Conservation (phyloP, 2,888 invertebrate genomes). For the Timema cristinae region DNA sequence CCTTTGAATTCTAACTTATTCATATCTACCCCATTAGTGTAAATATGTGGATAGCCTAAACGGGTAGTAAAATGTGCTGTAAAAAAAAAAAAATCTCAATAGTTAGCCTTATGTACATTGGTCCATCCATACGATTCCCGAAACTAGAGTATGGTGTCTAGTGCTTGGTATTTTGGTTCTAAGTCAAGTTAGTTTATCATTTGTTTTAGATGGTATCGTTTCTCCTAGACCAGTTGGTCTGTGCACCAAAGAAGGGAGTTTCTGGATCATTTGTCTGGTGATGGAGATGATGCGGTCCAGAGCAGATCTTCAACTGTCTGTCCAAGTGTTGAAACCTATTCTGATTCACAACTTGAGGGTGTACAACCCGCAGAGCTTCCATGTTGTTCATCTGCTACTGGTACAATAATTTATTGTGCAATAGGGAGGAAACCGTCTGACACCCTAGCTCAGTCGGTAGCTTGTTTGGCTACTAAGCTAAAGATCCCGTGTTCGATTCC, state of each 20-base stretch:
- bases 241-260: slow-evolving; percentile 14
- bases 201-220: slow-evolving; percentile 17
- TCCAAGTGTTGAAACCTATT: slow-evolving; percentile 16
- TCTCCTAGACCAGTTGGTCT: slow-evolving; percentile 17
- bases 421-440: no score
- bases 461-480: no score
- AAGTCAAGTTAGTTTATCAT: neutral
- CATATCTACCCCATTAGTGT: no score
- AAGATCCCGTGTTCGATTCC: no score
- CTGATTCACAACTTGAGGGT: neutral
- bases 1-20: no score
- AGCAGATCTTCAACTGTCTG: slow-evolving; percentile 16
- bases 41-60: no score
- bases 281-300: slow-evolving; percentile 16
- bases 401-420: no score
- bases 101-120: no score
- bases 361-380: slow-evolving; percentile 4
- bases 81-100: no score
- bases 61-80: no score
- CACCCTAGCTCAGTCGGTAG: no score
- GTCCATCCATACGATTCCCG: neutral
- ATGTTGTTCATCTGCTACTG: slow-evolving; percentile 11
- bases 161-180: neutral
- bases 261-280: slow-evolving; percentile 11
- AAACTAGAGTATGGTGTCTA: neutral